Evolutionary conservation across 2,888 invertebrate genomes (phyloP).

Genomic region (Eupeodes luniger): DNA sequence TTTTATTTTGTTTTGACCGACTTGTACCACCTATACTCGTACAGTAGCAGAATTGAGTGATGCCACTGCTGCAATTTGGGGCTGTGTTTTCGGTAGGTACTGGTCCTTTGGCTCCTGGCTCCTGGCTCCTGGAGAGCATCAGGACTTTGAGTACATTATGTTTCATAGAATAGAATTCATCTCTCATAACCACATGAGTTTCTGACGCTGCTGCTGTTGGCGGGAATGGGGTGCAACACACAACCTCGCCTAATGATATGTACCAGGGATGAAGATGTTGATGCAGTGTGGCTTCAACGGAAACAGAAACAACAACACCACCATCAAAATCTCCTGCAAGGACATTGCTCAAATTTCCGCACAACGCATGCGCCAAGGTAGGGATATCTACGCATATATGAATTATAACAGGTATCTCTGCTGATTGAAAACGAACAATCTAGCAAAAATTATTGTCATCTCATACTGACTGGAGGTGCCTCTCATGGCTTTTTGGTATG

Average conservation of each 20-base stretch:
- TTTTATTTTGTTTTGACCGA: constrained; percentile 69
- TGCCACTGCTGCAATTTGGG: constrained; percentile 63
- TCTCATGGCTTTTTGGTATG: background rate
- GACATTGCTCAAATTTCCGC: constrained; percentile 64
- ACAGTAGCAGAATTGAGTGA: constrained; percentile 56
- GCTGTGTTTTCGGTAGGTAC: constrained; percentile 44
- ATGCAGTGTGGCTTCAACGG: constrained; percentile 67
- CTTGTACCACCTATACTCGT: constrained; percentile 59
- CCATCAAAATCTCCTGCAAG: constrained; percentile 68
- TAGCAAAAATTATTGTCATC: constrained; percentile 41
- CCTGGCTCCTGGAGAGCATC: constrained; percentile 66
- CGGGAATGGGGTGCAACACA: constrained; percentile 63
- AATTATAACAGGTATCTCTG: constrained; percentile 64
- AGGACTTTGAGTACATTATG: constrained; percentile 66
- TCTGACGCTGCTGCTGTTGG: constrained; percentile 49
- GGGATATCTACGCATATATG: constrained; percentile 22
- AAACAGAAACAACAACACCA: constrained; percentile 66
- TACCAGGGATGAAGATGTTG: constrained; percentile 63
- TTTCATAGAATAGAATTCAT: constrained; percentile 69
- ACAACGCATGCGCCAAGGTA: constrained; percentile 71
- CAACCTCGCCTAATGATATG: constrained; percentile 47
- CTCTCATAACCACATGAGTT: constrained; percentile 76
- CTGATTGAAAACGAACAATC: constrained; percentile 55
- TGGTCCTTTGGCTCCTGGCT: background rate
- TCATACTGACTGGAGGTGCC: constrained; percentile 5